Evolutionary conservation across 2,113 vertebrate genomes (phyloP).

Genomic region (Prolemur simus): DNA sequence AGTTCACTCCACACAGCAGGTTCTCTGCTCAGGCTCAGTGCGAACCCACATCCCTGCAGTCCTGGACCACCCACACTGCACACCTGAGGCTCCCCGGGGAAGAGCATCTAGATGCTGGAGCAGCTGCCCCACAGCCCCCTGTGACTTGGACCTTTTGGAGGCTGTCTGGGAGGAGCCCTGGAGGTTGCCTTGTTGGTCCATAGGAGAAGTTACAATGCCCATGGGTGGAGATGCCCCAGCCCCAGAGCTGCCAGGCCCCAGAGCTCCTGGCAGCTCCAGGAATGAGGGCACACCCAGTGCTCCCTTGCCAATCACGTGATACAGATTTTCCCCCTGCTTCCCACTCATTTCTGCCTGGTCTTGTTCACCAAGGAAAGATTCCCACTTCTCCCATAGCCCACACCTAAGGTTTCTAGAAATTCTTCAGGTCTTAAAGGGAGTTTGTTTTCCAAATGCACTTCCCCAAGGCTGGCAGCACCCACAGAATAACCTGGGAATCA

Average conservation of each 20-base stretch:
- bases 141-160: not conserved
- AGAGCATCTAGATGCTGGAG: not conserved
- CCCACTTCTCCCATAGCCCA: not conserved
- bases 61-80: not conserved
- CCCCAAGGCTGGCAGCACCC: not conserved
- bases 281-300: not conserved
- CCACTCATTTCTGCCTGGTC: not conserved
- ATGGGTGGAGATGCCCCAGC: not conserved
- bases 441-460: not conserved
- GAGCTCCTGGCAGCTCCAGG: not conserved
- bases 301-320: not conserved
- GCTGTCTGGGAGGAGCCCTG: not conserved
- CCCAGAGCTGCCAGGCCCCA: not conserved
- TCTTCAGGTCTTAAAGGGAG: not conserved
- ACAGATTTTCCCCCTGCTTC: not conserved
- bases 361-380: not conserved
- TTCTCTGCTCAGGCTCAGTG: not conserved
- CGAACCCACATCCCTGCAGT: not conserved
- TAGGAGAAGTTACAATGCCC: not conserved
- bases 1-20: not conserved
- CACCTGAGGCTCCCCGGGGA: not conserved
- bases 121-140: not conserved
- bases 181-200: not conserved
- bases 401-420: constrained; percentile 8
- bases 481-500: not conserved